phyloP scores from a whole-genome alignment of 2,113 vertebrate genomes.

The Catagonus wagneri region DNA sequence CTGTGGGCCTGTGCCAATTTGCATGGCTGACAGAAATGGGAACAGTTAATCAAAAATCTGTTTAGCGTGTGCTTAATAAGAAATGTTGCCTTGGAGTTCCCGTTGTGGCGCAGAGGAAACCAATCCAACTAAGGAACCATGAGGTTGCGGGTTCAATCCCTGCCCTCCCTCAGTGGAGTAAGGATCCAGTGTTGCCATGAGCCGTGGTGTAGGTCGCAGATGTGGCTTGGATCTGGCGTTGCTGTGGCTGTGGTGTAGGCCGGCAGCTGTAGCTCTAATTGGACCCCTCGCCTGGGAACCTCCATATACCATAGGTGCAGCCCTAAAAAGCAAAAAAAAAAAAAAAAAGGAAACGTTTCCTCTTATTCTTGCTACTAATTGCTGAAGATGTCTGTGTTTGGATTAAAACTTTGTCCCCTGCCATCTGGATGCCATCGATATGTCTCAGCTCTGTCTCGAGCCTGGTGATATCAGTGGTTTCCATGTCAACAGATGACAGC shows the following conservation, averaged over 20 bases:
- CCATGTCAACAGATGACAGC: constrained; percentile 65
- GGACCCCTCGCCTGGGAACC: too few relatives aligned
- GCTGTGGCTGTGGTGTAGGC: too few relatives aligned
- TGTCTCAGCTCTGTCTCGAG: constrained; percentile 56
- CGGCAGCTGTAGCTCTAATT: too few relatives aligned
- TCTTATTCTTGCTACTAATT: constrained; percentile 66
- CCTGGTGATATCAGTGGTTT: constrained; percentile 58
- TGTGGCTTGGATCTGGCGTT: too few relatives aligned
- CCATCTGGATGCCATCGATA: constrained; percentile 77
- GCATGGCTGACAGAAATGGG: constrained; percentile 38
- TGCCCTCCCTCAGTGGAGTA: too few relatives aligned
- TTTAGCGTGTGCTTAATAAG: constrained; percentile 50
- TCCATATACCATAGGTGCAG: too few relatives aligned
- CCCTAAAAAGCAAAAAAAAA: too few relatives aligned
- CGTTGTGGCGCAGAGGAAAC: too few relatives aligned
- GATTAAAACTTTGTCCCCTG: constrained; percentile 74
- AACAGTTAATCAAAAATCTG: constrained; percentile 41
- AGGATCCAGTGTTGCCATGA: too few relatives aligned
- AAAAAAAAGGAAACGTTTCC: constrained; percentile 23
- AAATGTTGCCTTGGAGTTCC: constrained; percentile 52
- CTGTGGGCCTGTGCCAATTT: neutral
- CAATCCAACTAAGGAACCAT: too few relatives aligned
- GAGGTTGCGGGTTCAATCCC: too few relatives aligned
- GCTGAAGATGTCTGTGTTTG: constrained; percentile 79
- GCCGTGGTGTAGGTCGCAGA: too few relatives aligned